These are phyloP conservation scores for Sceloporus undulatus DNA, from an alignment of 2,113 vertebrate genomes.

Conservation along the genomic window DNA sequence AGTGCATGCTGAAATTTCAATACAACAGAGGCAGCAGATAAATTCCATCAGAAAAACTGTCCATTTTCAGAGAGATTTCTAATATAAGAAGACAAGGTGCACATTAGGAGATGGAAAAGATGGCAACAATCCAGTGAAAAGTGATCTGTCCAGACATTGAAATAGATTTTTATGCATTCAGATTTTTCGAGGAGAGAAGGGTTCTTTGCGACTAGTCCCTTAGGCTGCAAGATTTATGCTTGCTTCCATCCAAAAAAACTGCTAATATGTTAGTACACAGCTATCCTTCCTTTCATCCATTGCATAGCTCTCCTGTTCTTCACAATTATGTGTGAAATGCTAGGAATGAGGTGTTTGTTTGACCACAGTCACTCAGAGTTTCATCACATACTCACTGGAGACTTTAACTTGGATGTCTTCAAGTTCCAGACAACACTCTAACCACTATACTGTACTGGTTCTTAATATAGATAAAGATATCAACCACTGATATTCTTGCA, in stretches of 20 bases:
- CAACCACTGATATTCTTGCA: not conserved
- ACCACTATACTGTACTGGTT: too few relatives aligned
- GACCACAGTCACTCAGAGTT: not conserved
- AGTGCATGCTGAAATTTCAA: slow-evolving; percentile 38
- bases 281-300: too few relatives aligned
- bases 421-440: too few relatives aligned
- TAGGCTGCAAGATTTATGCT: not conserved
- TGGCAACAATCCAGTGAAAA: not conserved
- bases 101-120: slow-evolving; percentile 60
- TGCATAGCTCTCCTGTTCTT: not conserved
- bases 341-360: not conserved
- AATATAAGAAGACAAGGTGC: slow-evolving; percentile 61
- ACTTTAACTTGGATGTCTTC: not conserved
- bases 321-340: not conserved
- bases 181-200: too few relatives aligned
- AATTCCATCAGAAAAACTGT: slow-evolving; percentile 79
- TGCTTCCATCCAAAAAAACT: not conserved
- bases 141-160: not conserved
- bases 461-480: too few relatives aligned
- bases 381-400: not conserved
- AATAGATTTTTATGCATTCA: slow-evolving; percentile 7
- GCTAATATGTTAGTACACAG: not conserved
- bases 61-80: slow-evolving; percentile 63
- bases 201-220: not conserved
- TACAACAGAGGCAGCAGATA: slow-evolving; percentile 74